Evolutionary conservation across 2,888 invertebrate species (phyloP).

Genomic region (Diarsia mendica): DNA sequence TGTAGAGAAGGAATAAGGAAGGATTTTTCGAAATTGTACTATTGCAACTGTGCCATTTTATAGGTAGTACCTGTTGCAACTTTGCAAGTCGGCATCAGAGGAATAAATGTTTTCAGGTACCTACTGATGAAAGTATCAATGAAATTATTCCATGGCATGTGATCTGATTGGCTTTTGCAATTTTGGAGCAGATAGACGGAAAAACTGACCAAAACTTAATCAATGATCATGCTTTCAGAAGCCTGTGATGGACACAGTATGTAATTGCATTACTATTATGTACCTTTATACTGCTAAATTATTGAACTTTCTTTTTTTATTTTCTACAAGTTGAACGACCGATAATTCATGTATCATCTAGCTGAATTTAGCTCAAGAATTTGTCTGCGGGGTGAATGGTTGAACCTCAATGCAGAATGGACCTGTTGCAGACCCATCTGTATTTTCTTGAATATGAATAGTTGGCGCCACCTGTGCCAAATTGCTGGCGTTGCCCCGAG

Average conservation of each 20-base stretch:
- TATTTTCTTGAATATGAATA: constrained; percentile 37
- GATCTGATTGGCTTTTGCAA: too few species aligned
- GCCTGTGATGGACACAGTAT: not conserved
- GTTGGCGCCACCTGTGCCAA: constrained; percentile 42
- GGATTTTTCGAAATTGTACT: too few species aligned
- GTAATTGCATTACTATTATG: constrained; percentile 8
- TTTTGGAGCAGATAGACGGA: not conserved
- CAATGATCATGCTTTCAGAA: not conserved
- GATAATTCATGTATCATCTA: not conserved
- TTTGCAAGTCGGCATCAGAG: too few species aligned
- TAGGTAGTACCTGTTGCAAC: too few species aligned
- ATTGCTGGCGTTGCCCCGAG: constrained; percentile 30
- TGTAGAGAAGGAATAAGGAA: too few species aligned
- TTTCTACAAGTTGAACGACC: constrained; percentile 5
- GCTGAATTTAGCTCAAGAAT: constrained; percentile 5
- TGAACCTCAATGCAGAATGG: constrained; percentile 19
- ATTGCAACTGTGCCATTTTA: too few species aligned
- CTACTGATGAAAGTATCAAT: too few species aligned
- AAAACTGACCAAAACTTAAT: not conserved
- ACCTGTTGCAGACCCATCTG: constrained; percentile 37
- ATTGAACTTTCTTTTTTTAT: not conserved
- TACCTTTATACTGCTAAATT: not conserved
- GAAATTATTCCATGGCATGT: too few species aligned
- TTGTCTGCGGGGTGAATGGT: constrained; percentile 10
- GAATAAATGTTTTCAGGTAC: too few species aligned